These are phyloP conservation scores for Parapristionchus giblindavisi DNA, from an alignment of 2,888 invertebrate species.

Conservation along the genomic window DNA sequence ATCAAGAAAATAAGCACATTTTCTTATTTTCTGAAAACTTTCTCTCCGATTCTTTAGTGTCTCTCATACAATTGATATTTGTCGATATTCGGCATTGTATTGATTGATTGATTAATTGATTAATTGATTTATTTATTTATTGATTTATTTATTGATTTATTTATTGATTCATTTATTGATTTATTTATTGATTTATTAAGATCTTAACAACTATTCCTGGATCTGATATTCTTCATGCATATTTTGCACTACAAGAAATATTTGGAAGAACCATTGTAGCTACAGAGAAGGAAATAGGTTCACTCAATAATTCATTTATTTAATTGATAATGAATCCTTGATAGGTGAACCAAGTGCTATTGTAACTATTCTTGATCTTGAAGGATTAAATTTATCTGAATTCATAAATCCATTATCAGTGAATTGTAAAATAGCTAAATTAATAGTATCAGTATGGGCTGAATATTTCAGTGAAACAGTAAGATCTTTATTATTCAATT, in stretches of 20 bases:
- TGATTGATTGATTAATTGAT: too few species aligned
- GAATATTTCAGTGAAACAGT: slow-evolving; percentile 66
- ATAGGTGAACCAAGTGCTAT: slow-evolving; percentile 58
- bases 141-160: too few species aligned
- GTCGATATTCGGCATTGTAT: too few species aligned
- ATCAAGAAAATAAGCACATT: background rate
- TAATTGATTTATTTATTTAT: too few species aligned
- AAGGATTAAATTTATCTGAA: slow-evolving; percentile 59
- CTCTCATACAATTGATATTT: too few species aligned
- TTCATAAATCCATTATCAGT: slow-evolving; percentile 64
- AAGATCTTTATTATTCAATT: slow-evolving; percentile 26
- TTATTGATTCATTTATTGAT: too few species aligned
- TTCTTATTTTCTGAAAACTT: too few species aligned
- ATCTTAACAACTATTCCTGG: slow-evolving; percentile 64
- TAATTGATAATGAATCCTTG: background rate
- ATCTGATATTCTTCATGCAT: slow-evolving; percentile 63
- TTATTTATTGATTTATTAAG: too few species aligned
- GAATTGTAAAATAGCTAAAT: slow-evolving; percentile 59
- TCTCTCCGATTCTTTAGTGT: too few species aligned
- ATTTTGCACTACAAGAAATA: slow-evolving; percentile 63
- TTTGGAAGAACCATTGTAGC: slow-evolving; percentile 60
- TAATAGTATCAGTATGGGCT: slow-evolving; percentile 64
- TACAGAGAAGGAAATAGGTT: slow-evolving; percentile 60
- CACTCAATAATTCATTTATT: background rate
- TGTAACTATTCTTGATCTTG: slow-evolving; percentile 62